A percentile compares a stretch with the other conserved stretches of the same genome.
phyloP scores from a whole-genome alignment of 2,797 vertebrate species.

The Chloroceryle inda region DNA sequence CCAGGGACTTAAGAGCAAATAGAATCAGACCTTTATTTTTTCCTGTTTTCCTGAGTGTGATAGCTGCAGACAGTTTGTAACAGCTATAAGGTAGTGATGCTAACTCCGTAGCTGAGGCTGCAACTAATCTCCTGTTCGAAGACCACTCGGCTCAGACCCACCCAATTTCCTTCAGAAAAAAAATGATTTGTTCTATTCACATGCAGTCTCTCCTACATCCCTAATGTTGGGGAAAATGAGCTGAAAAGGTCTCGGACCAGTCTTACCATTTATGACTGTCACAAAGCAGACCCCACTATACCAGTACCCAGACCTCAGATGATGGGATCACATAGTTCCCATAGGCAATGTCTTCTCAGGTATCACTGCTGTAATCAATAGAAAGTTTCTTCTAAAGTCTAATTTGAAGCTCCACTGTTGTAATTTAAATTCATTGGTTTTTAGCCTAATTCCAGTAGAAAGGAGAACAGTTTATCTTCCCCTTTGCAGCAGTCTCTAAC shows the following conservation, averaged over 20 bases:
- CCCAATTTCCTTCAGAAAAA: background rate
- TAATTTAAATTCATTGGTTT: slow-evolving; percentile 23
- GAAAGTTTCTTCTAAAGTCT: background rate
- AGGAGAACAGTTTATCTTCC: slow-evolving; percentile 54
- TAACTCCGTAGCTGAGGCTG: background rate
- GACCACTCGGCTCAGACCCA: background rate
- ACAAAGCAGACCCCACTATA: background rate
- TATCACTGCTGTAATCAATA: slow-evolving; percentile 34
- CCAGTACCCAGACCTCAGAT: background rate
- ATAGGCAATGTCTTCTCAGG: slow-evolving; percentile 27
- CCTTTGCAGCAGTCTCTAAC: slow-evolving; percentile 12
- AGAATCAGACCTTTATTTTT: background rate
- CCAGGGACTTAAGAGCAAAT: background rate
- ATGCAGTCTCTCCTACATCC: background rate
- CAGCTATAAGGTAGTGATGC: background rate
- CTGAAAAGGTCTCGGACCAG: background rate
- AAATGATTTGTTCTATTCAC: background rate
- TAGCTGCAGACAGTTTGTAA: background rate
- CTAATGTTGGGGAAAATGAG: background rate
- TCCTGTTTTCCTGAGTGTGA: background rate
- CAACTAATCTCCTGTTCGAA: background rate
- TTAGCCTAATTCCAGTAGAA: slow-evolving; percentile 34
- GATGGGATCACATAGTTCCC: background rate
- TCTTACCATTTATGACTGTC: background rate
- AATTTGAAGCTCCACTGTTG: background rate